Evolutionary conservation across 1,140 invertebrate species (phyloP), one percentile per base, ranked within the genome.

Genomic region (Dreissena polymorpha): DNA sequence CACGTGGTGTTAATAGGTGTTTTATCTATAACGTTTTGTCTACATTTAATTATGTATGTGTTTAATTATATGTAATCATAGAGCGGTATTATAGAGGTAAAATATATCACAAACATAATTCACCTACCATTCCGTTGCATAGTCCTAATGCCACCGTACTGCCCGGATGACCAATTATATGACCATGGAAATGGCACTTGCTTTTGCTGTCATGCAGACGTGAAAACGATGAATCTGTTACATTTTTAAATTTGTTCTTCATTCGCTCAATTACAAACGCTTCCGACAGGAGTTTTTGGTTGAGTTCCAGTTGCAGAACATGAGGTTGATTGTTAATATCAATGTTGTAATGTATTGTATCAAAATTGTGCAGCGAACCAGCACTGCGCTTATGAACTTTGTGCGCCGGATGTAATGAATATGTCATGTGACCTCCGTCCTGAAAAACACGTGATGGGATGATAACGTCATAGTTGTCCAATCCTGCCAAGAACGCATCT

Each of bases 121-220:
- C 53, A 71, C 67, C 57, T 13, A 64, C 72, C 72, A 83, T 73
- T 68, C 70, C 70, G 74, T 74, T 73, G 71, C 80, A 83, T 21
- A 68, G 49, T 57, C 51, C 70, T 13, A 83, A 18, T 29, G 80
- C 72, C 23, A 69, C 80, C 60, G n/a, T 74, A 12, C 60, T 50
- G 21, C 23, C 21, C 21, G 64, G 49, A 21, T 75, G 80, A 49
- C 74, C 29, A n/a, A 57, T 3, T 3, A 76, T 57, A 70, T 49
- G 27, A 18, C 71, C 81, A 50, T 75, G 71, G 50, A 70, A 83
- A 76, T 75, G 81, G n/a, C 71, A 75, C 14, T 76, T 60, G 1
- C 13, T 53, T 10, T 83, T 69, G 10, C 21, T 57, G 14, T 70
- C 67, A 51, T 53, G 18, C 12, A 75, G 53, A 49, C 18, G 60